Conservation (phyloP, 2,113 vertebrate genomes). For the Calyptomena viridis region DNA sequence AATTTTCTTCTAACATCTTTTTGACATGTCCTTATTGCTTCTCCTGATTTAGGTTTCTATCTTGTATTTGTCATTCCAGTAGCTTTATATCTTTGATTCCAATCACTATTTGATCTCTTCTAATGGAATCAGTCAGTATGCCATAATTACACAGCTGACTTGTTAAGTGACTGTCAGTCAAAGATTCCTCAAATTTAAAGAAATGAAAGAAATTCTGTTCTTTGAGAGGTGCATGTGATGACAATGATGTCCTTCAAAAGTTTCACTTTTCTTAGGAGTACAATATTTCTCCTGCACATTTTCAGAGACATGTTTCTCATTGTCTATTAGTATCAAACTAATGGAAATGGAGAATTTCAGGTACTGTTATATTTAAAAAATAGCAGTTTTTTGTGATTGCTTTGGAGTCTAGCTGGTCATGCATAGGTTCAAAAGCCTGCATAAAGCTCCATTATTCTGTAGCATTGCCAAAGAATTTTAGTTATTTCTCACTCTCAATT, state of each 20-base stretch:
- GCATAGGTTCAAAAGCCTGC: background rate
- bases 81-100: slow-evolving; percentile 33
- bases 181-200: background rate
- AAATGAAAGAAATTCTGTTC: slow-evolving; percentile 3
- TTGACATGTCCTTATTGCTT: background rate
- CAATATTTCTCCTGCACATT: background rate
- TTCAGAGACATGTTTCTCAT: background rate
- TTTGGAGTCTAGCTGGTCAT: background rate
- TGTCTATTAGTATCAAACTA: background rate
- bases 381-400: background rate
- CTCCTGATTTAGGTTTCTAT: slow-evolving; percentile 12
- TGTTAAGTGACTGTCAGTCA: slow-evolving; percentile 41
- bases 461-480: background rate
- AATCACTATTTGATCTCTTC: slow-evolving; percentile 27
- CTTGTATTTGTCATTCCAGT: background rate
- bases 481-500: background rate
- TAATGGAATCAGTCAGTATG: slow-evolving; percentile 37
- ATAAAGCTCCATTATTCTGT: background rate
- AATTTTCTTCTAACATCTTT: background rate
- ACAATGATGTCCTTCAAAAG: background rate
- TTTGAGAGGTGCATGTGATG: background rate
- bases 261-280: background rate
- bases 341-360: background rate
- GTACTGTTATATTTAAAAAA: background rate
- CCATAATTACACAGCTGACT: background rate